Evolutionary conservation across 1,140 invertebrate species (phyloP), one percentile per base, ranked within the genome.

Genomic region (Trissolcus basalis): DNA sequence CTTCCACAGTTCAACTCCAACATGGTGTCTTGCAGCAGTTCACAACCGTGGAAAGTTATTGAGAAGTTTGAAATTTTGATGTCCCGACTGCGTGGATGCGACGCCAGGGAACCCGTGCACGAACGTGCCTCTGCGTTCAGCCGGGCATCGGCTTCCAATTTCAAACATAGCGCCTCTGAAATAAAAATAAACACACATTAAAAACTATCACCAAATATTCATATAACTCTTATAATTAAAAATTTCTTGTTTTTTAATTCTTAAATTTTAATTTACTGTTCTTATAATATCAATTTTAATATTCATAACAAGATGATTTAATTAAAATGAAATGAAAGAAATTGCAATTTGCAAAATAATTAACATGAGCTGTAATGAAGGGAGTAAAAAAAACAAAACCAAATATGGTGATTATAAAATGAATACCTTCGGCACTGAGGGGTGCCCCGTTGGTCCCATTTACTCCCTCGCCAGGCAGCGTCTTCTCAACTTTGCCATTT

Each of bases 21-120:
- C 85, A 96, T 94, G 0, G 98, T 98, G 86, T 99, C 98, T 83
- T 95, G 94, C 49, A 99, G 90, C 61, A 99, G 90, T 90, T 99
- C 98, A 80, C 93, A 92, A 48, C 98, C 98, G 86, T 99, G 98
- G 87, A 99, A 99, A 49, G 97, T 99, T 54, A 99, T 96, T 35
- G 97, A 98, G 82, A 99, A 95, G 84, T 96, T 98, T 55, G 95
- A 95, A 81, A 99, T 97, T 88, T 99, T 99, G 27, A 99, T 91
- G 88, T 99, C 98, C 68, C 98, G 91, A 69, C 96, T 97, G 72
- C 96, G 93, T 8, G 96, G 96, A 89, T 99, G 97, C 1, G 98
- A 96, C 1, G 95, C 96, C 56, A 99, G 87, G 0, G 96, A 95
- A 32, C 98, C 98, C 9, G 98, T 99, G 70, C 96, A 97, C 0